Evolutionary conservation across 2,113 vertebrate species (phyloP).

Genomic region (Gasterosteus nipponicus): DNA sequence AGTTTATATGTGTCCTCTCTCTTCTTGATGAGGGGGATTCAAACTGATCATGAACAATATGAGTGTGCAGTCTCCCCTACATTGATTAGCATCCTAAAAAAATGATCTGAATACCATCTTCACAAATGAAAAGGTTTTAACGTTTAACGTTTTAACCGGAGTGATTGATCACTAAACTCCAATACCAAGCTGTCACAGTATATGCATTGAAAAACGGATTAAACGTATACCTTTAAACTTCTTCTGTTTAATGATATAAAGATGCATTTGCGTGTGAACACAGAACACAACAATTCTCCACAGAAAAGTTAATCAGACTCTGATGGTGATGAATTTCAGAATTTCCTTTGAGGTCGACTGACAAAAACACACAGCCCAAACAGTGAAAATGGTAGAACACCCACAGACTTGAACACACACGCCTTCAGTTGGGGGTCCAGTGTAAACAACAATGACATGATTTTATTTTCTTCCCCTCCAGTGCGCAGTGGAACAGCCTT

Average conservation of each 20-base stretch:
- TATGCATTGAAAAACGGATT: not conserved
- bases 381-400: slow-evolving; percentile 58
- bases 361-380: slow-evolving; percentile 50
- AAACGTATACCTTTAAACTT: not conserved
- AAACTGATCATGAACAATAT: not conserved
- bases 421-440: slow-evolving; percentile 34
- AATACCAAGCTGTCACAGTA: not conserved
- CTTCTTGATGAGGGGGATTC: not conserved
- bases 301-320: slow-evolving; percentile 40
- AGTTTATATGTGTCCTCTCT: not conserved
- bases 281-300: slow-evolving; percentile 1
- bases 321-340: slow-evolving; percentile 49
- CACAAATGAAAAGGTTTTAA: not conserved
- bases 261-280: slow-evolving; percentile 13
- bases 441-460: slow-evolving; percentile 62
- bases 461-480: slow-evolving; percentile 64
- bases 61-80: not conserved
- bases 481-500: slow-evolving; percentile 37
- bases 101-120: not conserved
- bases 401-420: slow-evolving; percentile 42
- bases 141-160: not conserved
- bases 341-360: slow-evolving; percentile 53
- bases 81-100: not conserved
- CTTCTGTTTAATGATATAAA: not conserved
- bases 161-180: not conserved